Base-by-base conservation (phyloP, 2,888 invertebrate species). In the Amitus sp. region DNA sequence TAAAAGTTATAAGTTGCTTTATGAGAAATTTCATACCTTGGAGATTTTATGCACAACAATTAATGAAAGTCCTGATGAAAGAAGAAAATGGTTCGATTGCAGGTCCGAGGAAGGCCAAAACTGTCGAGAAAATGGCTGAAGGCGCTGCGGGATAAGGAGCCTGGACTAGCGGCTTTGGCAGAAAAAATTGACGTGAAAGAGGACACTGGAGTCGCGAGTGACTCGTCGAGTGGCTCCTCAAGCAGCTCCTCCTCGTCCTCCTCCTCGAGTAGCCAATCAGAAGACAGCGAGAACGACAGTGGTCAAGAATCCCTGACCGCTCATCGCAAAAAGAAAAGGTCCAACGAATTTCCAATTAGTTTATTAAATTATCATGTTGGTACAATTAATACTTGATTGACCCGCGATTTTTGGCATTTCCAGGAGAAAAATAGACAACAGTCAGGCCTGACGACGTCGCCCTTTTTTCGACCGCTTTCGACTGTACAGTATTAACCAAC, bases 111-210 rank as follows among this genome's bases (percentile, higher is more conserved):
- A 2, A 86, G 98, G 23, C 98, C 98, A 2, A 98, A 98, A 83
- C 85, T 99, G 28, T 96, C 98, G 3, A 90, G 90, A 62, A 97
- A 96, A 80, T 98, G 97, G 96, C 85, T 94, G 54, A 88, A 87
- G 77, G 85, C 87, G 33, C 82, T 90, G 46, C 86, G 86, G 83
- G 86, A 87, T 67, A 90, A 92, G 76, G 91, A 94, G 68, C 89
- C 92, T 2, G 90, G 92, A 23, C 82, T 96, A 60, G 93, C 91
- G 30, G 86, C 87, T 70, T 80, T 94, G 47, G 94, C 95, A 2
- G 93, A 93, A 73, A 85, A 86, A 72, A 92, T 96, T 73, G 96
- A 97, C 82, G 85, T 96, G 53, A 91, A 87, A 73, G 88, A 91
- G 77, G 89, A 93, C 39, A 95, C 95, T 0, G 96, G 96, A 12